Evolutionary conservation across 2,797 vertebrate species (phyloP).

Genomic region (Enteromius viviparus): DNA sequence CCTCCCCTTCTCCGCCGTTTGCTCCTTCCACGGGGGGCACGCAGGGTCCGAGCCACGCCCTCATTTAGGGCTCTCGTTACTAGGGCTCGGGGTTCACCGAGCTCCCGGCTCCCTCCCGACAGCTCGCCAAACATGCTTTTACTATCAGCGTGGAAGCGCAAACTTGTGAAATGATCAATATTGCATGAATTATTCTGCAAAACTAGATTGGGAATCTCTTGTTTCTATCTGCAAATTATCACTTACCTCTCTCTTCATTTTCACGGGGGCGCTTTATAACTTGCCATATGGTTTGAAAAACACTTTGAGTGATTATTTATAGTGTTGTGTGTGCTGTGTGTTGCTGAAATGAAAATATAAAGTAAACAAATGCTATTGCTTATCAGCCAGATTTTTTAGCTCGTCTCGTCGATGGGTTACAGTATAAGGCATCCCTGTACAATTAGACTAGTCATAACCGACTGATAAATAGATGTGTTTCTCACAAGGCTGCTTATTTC

Average conservation of each 20-base stretch:
- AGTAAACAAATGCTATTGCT: neutral
- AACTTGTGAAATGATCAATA: neutral
- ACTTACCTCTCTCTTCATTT: neutral
- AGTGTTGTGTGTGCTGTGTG: neutral
- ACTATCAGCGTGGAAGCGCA: too few species aligned
- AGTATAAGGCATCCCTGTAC: neutral
- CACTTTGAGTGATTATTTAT: constrained; percentile 17
- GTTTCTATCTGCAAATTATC: neutral
- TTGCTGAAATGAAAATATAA: neutral
- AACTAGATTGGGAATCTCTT: neutral
- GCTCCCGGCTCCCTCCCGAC: too few species aligned
- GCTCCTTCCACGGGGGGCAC: too few species aligned
- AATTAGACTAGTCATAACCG: neutral
- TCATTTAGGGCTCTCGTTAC: too few species aligned
- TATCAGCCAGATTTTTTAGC: neutral
- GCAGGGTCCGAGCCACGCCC: too few species aligned
- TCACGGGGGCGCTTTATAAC: neutral
- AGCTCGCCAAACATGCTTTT: too few species aligned
- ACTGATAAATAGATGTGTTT: neutral
- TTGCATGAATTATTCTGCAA: neutral
- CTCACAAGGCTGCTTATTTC: neutral
- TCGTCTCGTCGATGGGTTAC: neutral
- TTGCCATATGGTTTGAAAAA: constrained; percentile 35
- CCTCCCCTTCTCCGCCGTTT: too few species aligned
- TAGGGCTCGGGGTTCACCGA: too few species aligned